Conservation (phyloP, 2,113 vertebrate genomes). For the Cavia aperea region DNA sequence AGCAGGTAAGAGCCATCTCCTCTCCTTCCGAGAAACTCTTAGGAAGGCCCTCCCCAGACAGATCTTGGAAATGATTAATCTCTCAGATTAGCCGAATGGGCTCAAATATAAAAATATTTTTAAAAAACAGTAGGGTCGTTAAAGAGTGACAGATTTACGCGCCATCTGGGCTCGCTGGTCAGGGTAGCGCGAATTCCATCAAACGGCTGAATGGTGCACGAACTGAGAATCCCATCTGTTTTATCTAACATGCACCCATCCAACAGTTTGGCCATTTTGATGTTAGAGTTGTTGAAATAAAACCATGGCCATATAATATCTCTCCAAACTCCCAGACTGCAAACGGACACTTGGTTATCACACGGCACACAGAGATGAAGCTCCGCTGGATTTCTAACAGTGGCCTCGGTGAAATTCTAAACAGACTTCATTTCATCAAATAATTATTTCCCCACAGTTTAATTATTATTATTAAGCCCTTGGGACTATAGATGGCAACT, state of each 20-base stretch:
- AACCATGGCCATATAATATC: conserved; percentile 31
- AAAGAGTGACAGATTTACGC: conserved; percentile 85
- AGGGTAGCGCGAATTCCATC: conserved; percentile 82
- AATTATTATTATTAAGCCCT: conserved; percentile 14
- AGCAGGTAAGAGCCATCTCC: neutral
- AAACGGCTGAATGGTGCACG: conserved; percentile 83
- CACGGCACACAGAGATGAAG: neutral
- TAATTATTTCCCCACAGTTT: conserved; percentile 5
- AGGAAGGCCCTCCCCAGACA: conserved; percentile 69
- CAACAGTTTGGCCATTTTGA: conserved; percentile 71
- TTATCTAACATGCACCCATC: conserved; percentile 75
- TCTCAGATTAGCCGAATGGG: conserved; percentile 77
- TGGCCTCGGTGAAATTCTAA: neutral
- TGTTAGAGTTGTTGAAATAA: conserved; percentile 62
- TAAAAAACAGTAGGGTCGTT: conserved; percentile 81
- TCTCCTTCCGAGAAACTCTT: conserved; percentile 31
- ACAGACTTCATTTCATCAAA: conserved; percentile 33
- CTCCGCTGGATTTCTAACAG: neutral
- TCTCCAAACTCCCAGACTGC: conserved; percentile 62
- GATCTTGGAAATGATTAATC: conserved; percentile 82
- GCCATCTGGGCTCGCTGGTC: conserved; percentile 83
- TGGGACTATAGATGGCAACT: neutral
- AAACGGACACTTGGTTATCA: conserved; percentile 34
- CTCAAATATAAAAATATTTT: conserved; percentile 81
- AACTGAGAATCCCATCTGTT: conserved; percentile 85